Conservation (phyloP, 64 coral and sea anemone genomes). For the Platygyra sinensis region DNA sequence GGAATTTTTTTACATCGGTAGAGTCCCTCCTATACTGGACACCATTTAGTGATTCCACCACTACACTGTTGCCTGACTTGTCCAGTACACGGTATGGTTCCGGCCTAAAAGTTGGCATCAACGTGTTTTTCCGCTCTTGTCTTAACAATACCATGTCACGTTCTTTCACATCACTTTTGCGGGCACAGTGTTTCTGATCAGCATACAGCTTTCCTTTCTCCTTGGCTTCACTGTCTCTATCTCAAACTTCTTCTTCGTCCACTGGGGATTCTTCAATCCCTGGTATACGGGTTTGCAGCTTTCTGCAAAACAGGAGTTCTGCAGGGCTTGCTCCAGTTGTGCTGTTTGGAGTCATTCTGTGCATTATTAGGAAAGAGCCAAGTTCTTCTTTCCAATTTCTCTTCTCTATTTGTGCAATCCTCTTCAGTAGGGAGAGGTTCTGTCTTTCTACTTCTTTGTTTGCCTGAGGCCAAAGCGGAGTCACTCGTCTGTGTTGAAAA, state of each 20-base stretch:
- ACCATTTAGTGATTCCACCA: conserved; percentile 27
- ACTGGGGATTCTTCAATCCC: not conserved
- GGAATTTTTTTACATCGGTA: not conserved
- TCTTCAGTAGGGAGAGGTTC: not conserved
- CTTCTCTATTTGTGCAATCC: not conserved
- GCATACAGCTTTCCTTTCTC: conserved; percentile 25
- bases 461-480: not conserved
- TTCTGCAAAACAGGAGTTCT: not conserved
- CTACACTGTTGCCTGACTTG: conserved; percentile 27
- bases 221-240: conserved; percentile 39
- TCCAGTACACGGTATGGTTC: conserved; percentile 27
- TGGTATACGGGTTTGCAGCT: not conserved
- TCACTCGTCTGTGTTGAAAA: too few relatives aligned
- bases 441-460: not conserved
- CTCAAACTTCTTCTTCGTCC: not conserved
- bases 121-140: conserved; percentile 23
- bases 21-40: conserved; percentile 29
- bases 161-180: not conserved
- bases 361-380: not conserved
- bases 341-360: not conserved
- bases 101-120: conserved; percentile 17
- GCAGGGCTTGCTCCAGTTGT: not conserved
- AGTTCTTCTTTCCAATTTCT: not conserved
- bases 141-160: conserved; percentile 27
- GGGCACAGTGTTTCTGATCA: conserved; percentile 3